These are phyloP conservation scores for Tretioscincus oriximinensis DNA, from an alignment of 2,113 vertebrate genomes.

Conservation along the genomic window DNA sequence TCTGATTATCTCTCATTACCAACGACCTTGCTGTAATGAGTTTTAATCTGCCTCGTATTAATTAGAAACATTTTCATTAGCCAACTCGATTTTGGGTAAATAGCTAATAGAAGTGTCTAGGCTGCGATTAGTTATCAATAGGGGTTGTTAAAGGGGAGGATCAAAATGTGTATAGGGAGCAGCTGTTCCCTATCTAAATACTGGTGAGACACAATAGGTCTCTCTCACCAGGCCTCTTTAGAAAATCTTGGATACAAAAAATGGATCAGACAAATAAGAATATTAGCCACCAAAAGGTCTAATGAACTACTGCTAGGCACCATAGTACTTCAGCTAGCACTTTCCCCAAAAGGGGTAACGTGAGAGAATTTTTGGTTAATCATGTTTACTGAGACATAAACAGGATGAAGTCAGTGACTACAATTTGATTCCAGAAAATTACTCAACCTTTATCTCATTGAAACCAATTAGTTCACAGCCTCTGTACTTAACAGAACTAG, in stretches of 20 bases:
- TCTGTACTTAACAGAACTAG: neutral
- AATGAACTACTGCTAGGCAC: neutral
- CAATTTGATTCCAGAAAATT: neutral
- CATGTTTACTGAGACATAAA: neutral
- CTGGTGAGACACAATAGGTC: conserved; percentile 37
- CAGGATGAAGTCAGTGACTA: neutral
- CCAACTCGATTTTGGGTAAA: conserved; percentile 69
- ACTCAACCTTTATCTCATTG: neutral
- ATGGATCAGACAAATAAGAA: neutral
- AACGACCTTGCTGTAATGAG: conserved; percentile 74
- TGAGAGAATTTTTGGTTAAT: neutral
- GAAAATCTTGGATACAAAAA: neutral
- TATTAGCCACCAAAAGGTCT: neutral
- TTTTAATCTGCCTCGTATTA: conserved; percentile 76
- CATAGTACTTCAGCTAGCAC: neutral
- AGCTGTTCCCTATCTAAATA: conserved; percentile 56
- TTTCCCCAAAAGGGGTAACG: neutral
- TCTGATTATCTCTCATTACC: conserved; percentile 76
- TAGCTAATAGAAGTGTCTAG: conserved; percentile 71
- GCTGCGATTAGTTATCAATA: conserved; percentile 69
- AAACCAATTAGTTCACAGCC: neutral
- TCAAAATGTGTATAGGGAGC: conserved; percentile 46
- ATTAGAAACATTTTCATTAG: conserved; percentile 77
- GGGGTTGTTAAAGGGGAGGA: conserved; percentile 58
- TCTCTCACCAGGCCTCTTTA: conserved; percentile 24